These are phyloP conservation scores for Charaxes varanes DNA, from an alignment of 1,140 invertebrate genomes.

Conservation along the genomic window DNA sequence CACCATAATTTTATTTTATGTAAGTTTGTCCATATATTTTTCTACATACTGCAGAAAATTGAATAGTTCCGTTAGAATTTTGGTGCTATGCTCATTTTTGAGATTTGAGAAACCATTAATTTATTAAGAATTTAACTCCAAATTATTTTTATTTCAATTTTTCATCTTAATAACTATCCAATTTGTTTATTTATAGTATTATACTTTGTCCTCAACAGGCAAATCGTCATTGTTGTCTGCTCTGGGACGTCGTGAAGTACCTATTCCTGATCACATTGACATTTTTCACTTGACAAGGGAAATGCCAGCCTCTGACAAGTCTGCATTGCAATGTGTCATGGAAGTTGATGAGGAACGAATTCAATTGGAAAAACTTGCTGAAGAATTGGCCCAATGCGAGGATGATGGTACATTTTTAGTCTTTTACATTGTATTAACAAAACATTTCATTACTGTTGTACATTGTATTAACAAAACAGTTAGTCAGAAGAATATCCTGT, in stretches of 20 bases:
- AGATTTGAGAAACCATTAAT: too few species aligned
- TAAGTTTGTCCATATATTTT: too few species aligned
- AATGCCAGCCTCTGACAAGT: constrained; percentile 96
- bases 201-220: constrained; percentile 65
- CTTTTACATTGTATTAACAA: constrained; percentile 2
- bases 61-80: too few species aligned
- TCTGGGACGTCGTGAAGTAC: constrained; percentile 94
- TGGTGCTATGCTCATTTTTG: too few species aligned
- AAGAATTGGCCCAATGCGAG: constrained; percentile 88
- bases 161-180: too few species aligned
- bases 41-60: too few species aligned
- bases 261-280: constrained; percentile 97
- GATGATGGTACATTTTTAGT: constrained; percentile 82
- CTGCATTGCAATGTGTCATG: constrained; percentile 96
- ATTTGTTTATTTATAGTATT: too few species aligned
- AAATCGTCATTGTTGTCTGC: constrained; percentile 95
- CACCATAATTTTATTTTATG: too few species aligned
- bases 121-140: too few species aligned
- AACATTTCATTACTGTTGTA: not conserved
- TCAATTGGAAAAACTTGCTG: constrained; percentile 93
- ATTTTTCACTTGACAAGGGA: constrained; percentile 98
- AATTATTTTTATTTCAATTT: too few species aligned
- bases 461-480: not conserved
- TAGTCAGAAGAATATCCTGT: not conserved
- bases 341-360: constrained; percentile 97